Evolutionary conservation across 2,113 vertebrate species (phyloP), one percentile per base, ranked within the genome.

Genomic region (Cyphomyrus discorhynchus): DNA sequence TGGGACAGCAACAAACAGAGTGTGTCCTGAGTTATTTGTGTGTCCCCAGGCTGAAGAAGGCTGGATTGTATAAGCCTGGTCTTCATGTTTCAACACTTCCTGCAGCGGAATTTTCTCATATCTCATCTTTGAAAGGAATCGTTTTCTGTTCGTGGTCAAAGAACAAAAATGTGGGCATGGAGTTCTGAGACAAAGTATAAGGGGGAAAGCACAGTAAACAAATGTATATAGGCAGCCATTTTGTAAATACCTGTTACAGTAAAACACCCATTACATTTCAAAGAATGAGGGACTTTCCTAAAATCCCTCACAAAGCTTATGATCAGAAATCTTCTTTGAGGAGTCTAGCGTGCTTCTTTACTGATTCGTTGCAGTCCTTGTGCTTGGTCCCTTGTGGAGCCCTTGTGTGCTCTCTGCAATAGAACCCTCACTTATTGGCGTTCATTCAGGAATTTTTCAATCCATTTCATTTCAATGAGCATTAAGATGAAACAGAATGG

Each of bases 21-120:
- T 89, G 53, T 86, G 70, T 89, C 89, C 82, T 89, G 80, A 49
- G 89, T 62, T 83, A 88, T 92, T 84, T 91, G 46, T 90, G 86
- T 85, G 88, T 88, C 66, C 39, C 52, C 46, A 74, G 90, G 74
- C 70, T 46, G 80, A 93, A 93, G 84, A 94, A 93, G 89, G 90
- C 89, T 91, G 89, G 87, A 91, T 92, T 89, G 90, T 45, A 88
- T 88, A 90, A 93, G 89, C 89, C 47, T 86, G 91, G 88, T 90
- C 39, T 13, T 91, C 45, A 17, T 52, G 53, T 93, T 93, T 93
- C 90, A 91, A 50, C 53, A 46, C 42, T 83, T 47, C 42, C 88
- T 56, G 27, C 56, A 89, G 89, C 6, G 50, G 31, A 39, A 83
- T 90, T 86, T 87, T n/a, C 62, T 86, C 10, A 31, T 83, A 66